Conservation (phyloP, 2,113 vertebrate species). For the Pterocles orientalis region DNA sequence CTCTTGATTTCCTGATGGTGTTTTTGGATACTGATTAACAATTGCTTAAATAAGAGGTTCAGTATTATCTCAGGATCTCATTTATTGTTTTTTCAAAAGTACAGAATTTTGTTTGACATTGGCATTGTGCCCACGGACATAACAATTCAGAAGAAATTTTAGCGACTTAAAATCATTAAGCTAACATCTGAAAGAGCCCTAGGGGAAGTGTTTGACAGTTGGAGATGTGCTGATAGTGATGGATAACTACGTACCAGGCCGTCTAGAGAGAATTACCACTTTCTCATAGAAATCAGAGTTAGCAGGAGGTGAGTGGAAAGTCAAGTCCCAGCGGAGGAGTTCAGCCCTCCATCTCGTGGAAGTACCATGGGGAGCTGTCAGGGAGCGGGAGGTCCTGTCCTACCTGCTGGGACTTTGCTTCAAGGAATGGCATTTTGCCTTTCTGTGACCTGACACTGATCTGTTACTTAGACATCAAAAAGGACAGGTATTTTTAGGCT, state of each 20-base stretch:
- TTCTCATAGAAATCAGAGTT: not conserved
- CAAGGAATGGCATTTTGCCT: not conserved
- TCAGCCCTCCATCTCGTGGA: not conserved
- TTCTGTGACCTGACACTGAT: not conserved
- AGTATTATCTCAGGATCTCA: not conserved
- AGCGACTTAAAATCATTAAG: not conserved
- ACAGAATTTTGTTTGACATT: not conserved
- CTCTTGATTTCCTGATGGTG: not conserved
- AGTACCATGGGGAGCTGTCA: rapidly evolving
- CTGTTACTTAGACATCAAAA: not conserved
- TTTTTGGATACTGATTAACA: not conserved
- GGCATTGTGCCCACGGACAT: not conserved
- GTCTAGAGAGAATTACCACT: not conserved
- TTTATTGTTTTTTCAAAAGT: not conserved
- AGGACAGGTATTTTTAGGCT: not conserved
- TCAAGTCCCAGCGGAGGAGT: rapidly evolving
- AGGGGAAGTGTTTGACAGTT: not conserved
- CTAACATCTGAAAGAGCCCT: not conserved
- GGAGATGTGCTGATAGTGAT: not conserved
- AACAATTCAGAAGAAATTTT: not conserved
- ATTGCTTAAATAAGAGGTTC: not conserved
- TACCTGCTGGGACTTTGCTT: not conserved
- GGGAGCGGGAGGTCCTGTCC: not conserved
- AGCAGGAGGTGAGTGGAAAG: not conserved
- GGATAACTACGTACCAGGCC: not conserved